A percentile compares a stretch with the other conserved stretches of the same genome.
Conservation (phyloP, 1,140 invertebrate species). For the Microplitis demolitor region DNA sequence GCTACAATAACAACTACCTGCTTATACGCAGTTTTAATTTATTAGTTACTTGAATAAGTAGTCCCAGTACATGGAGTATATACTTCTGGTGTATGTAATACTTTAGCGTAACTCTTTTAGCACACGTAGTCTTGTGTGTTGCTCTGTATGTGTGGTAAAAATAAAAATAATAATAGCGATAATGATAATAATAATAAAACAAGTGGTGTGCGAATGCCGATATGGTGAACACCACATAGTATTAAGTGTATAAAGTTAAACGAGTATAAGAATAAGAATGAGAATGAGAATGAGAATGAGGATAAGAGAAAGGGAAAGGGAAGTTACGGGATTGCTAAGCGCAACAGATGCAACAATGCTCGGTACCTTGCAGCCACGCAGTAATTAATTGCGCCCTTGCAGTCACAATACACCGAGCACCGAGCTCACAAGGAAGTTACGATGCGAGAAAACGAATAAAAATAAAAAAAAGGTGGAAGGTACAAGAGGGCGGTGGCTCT, state of each 20-base stretch:
- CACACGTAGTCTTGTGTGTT: background rate
- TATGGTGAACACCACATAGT: background rate
- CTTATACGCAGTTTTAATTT: slow-evolving; percentile 33
- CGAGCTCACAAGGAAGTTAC: background rate
- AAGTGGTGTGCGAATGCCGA: slow-evolving; percentile 1
- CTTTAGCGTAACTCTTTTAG: background rate
- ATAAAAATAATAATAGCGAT: too few relatives aligned
- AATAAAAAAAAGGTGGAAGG: background rate
- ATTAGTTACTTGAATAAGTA: slow-evolving; percentile 21
- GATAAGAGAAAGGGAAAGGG: slow-evolving; percentile 2
- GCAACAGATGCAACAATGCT: slow-evolving; percentile 49
- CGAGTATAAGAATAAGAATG: background rate
- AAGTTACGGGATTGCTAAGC: slow-evolving; percentile 20
- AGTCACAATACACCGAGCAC: slow-evolving; percentile 42
- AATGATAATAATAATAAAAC: too few relatives aligned
- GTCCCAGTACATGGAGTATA: background rate
- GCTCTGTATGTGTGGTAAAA: too few relatives aligned
- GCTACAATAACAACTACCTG: slow-evolving; percentile 4
- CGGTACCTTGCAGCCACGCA: slow-evolving; percentile 45
- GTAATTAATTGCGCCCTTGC: slow-evolving; percentile 57
- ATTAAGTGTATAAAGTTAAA: background rate
- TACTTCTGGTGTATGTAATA: background rate
- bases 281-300: background rate
- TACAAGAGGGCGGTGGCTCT: slow-evolving; percentile 18
- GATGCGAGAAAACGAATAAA: background rate